Conservation (phyloP, 2,113 vertebrate species). For the Leucopsar rothschildi region DNA sequence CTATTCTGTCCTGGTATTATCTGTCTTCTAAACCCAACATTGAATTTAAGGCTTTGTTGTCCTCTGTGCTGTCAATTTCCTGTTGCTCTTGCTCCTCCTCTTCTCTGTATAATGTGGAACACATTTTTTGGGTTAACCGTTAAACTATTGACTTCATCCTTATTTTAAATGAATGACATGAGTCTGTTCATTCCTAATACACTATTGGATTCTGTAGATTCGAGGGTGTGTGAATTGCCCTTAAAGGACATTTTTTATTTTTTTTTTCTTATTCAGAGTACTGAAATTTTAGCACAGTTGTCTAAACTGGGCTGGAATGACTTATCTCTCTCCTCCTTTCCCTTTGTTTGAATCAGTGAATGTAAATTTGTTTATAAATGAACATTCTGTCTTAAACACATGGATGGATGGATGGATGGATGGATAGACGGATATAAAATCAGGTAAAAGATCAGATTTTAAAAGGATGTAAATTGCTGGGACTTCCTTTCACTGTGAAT, state of each 20-base stretch:
- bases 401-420: not conserved
- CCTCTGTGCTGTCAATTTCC: not conserved
- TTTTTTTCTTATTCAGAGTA: not conserved
- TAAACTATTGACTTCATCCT: not conserved
- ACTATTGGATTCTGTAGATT: fast-evolving
- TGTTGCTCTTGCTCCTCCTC: not conserved
- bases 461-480: not conserved
- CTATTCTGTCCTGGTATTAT: not conserved
- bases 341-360: not conserved
- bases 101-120: not conserved
- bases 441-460: not conserved
- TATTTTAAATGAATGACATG: not conserved
- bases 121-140: not conserved
- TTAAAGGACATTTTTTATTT: not conserved
- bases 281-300: not conserved
- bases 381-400: not conserved
- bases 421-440: not conserved
- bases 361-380: not conserved
- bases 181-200: not conserved
- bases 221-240: not conserved
- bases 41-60: not conserved
- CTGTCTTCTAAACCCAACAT: not conserved
- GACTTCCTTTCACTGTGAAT: not conserved
- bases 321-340: not conserved
- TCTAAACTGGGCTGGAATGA: not conserved